Percentiles rank a stretch among this genome's conserved stretches.
phyloP scores from a whole-genome alignment of 30 jellyfish, hydroid and myxozoan genomes.

The Sanderia malayensis region DNA sequence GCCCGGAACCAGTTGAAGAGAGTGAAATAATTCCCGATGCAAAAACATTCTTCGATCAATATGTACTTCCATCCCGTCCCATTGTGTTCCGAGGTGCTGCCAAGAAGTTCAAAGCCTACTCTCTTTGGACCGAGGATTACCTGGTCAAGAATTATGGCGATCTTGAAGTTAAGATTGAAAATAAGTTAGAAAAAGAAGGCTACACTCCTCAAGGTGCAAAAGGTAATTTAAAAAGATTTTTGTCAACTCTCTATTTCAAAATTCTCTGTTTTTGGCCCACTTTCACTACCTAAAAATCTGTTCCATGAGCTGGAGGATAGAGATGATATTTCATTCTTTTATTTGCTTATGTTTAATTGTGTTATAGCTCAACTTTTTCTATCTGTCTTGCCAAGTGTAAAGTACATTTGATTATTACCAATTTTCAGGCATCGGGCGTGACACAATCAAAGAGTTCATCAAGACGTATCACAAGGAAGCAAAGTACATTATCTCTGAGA shows the following conservation, averaged over 20 bases:
- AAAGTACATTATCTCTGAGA: constrained; percentile 70
- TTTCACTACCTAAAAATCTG: too few species aligned
- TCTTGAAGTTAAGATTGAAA: constrained; percentile 45
- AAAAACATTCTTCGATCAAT: constrained; percentile 54
- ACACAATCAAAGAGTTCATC: constrained; percentile 68
- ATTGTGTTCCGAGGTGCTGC: constrained; percentile 76
- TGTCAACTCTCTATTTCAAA: too few species aligned
- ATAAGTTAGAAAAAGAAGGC: constrained; percentile 55
- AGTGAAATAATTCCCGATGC: constrained; percentile 20
- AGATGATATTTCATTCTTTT: too few species aligned
- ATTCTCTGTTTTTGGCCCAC: too few species aligned
- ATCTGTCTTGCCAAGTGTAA: too few species aligned
- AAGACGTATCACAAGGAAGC: constrained; percentile 48
- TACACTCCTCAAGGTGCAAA: constrained; percentile 68
- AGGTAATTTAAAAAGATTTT: too few species aligned
- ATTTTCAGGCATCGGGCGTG: constrained; percentile 72
- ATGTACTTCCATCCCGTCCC: constrained; percentile 65
- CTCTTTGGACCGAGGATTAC: constrained; percentile 73
- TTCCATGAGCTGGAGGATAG: too few species aligned
- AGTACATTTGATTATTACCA: too few species aligned
- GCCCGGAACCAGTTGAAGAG: constrained; percentile 5
- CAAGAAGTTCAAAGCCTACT: constrained; percentile 33
- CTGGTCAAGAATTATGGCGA: constrained; percentile 57
- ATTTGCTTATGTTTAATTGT: too few species aligned
- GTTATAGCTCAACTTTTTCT: too few species aligned